Evolutionary conservation across 1,140 invertebrate species (phyloP), one percentile per base, ranked within the genome.

Genomic region (Hestina assimilis): DNA sequence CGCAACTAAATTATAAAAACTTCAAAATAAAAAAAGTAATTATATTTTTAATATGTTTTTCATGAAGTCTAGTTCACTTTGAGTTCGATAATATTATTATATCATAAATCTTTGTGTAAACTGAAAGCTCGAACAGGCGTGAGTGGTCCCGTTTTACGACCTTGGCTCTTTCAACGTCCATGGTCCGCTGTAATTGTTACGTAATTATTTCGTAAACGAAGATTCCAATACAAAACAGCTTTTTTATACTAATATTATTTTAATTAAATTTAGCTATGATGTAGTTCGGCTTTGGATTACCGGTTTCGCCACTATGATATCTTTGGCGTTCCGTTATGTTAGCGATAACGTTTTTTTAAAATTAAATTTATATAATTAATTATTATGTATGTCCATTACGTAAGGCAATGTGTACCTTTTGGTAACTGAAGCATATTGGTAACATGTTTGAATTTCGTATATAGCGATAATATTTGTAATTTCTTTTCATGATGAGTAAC

Each of bases 101-200:
- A 38, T 1, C 19, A 17, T 2, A 38, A 8, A 38, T 7, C 29
- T 23, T 41, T 12, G 11, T 24, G 23, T 23, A 59, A 20, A 47
- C 42, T 33, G 48, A 59, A 59, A 59, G 57, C 43, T 53, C 24
- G 14, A 6, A 23, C 7, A 41, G 14, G 45, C 38, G 26, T 33
- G 51, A 52, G 11, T 29, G 52, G 43, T 45, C 38, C 52, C 59
- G 58, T 60, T 63, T 62, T 61, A 52, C 66, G 64, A 78, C 75
- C 75, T 75, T 78, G 70, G 54, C 60, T 71, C 66, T 71, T 69
- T 73, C 67, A 65, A 65, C 50, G 23, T 40, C 43, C 43, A 43
- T 46, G 43, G 33, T 56, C 43, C 47, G 33, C 26, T 20, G 29
- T 38, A 26, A 24, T 38, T 51, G 31, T 59, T 59, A 59, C 24